Conservation (phyloP, 2,113 vertebrate species). For the Tetrao urogallus region DNA sequence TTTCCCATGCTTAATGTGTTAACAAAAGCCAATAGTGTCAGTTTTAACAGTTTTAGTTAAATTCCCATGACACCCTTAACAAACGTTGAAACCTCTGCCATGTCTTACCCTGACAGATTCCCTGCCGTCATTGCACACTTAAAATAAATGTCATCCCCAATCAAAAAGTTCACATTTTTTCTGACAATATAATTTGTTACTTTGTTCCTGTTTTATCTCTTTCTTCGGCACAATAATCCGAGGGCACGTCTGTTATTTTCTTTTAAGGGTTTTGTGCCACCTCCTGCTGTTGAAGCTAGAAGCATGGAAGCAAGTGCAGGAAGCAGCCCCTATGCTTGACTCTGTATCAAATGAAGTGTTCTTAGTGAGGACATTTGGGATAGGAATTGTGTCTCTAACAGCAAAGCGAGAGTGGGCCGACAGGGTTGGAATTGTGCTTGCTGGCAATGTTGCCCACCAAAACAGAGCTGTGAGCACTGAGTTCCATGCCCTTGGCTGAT, state of each 20-base stretch:
- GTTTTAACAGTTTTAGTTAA: conserved; percentile 90
- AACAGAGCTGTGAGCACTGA: not conserved
- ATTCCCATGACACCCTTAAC: conserved; percentile 90
- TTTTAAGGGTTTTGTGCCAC: conserved; percentile 36
- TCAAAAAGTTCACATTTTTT: conserved; percentile 86
- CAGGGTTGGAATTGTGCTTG: not conserved
- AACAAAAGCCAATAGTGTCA: conserved; percentile 93
- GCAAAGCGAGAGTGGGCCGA: not conserved
- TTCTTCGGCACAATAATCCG: conserved; percentile 52
- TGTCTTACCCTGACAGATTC: conserved; percentile 89
- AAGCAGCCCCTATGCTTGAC: not conserved
- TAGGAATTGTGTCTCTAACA: not conserved
- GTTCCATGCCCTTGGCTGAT: not conserved
- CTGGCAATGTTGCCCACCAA: not conserved
- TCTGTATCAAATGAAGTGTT: not conserved
- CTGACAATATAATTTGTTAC: conserved; percentile 88
- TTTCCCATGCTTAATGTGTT: conserved; percentile 91
- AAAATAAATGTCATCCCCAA: conserved; percentile 88
- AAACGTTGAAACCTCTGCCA: conserved; percentile 86
- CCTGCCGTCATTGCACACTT: conserved; percentile 85
- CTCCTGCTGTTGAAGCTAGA: conserved; percentile 43
- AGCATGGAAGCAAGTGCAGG: not conserved
- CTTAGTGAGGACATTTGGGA: not conserved
- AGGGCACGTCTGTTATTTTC: conserved; percentile 36
- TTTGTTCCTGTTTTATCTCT: conserved; percentile 81